Percentiles rank a stretch among this genome's conserved stretches.
phyloP scores from a whole-genome alignment of 2,888 invertebrate species.

The Ligdia adustata region DNA sequence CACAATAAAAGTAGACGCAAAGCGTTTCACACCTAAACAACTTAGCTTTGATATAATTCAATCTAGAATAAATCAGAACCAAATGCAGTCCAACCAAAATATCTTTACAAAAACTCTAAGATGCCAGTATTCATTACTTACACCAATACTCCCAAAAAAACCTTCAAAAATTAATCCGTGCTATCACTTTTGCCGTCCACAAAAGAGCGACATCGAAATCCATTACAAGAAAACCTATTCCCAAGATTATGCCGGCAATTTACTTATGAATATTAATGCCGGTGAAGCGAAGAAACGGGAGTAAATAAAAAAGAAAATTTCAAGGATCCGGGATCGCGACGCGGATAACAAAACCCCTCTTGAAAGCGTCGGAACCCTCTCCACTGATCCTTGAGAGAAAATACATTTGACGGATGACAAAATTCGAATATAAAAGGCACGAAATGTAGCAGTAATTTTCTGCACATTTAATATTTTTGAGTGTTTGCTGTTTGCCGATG shows the following conservation, averaged over 20 bases:
- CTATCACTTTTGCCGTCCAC: slow-evolving; percentile 19
- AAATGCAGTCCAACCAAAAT: no score
- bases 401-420: slow-evolving; percentile 80
- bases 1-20: no score
- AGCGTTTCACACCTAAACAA: no score
- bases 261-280: slow-evolving; percentile 82
- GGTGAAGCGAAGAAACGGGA: slow-evolving; percentile 57
- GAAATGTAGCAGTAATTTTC: slow-evolving; percentile 62
- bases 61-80: no score
- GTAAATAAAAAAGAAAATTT: slow-evolving; percentile 50
- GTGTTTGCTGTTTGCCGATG: slow-evolving; percentile 49
- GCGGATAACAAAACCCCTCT: slow-evolving; percentile 67
- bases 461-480: slow-evolving; percentile 74
- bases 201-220: slow-evolving; percentile 34
- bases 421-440: slow-evolving; percentile 64
- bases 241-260: slow-evolving; percentile 68
- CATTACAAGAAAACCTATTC: slow-evolving; percentile 34
- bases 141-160: slow-evolving; percentile 1
- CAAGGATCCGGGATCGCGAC: slow-evolving; percentile 48
- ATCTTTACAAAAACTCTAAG: no score
- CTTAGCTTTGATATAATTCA: no score
- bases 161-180: slow-evolving; percentile 8
- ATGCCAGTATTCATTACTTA: no score
- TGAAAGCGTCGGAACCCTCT: slow-evolving; percentile 36
- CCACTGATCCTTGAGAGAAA: slow-evolving; percentile 55